phyloP scores from a whole-genome alignment of 1,140 invertebrate genomes.

The Aporrectodea caliginosa region DNA sequence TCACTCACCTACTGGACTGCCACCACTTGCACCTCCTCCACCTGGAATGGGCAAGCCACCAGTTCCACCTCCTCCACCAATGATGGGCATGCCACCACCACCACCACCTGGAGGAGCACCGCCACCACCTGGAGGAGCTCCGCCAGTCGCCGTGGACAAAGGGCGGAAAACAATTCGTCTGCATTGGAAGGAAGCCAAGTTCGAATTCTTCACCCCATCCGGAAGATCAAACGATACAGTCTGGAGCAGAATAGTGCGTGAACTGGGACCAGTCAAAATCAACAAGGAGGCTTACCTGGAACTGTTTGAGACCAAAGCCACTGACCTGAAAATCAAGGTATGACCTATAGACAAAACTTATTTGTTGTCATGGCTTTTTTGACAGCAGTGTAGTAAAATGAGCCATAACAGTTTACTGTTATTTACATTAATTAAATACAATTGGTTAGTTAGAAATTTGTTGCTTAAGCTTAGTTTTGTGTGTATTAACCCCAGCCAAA shows the following conservation, averaged over 20 bases:
- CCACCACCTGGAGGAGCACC: constrained; percentile 29
- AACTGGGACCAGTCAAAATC: constrained; percentile 62
- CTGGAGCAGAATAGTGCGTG: constrained; percentile 86
- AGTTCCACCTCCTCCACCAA: constrained; percentile 50
- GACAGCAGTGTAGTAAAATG: too few species aligned
- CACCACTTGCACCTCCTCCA: constrained; percentile 54
- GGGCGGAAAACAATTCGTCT: constrained; percentile 97
- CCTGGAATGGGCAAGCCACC: constrained; percentile 53
- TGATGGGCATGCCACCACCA: constrained; percentile 34
- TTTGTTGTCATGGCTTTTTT: too few species aligned
- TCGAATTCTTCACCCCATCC: constrained; percentile 61
- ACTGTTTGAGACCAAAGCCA: constrained; percentile 92
- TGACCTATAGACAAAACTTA: too few species aligned
- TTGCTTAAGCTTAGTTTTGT: too few species aligned
- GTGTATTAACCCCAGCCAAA: too few species aligned
- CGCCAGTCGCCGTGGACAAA: constrained; percentile 62
- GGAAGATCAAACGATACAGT: constrained; percentile 68
- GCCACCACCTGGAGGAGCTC: constrained; percentile 53
- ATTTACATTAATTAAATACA: too few species aligned
- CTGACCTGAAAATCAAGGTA: constrained; percentile 86
- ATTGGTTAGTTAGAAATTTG: too few species aligned
- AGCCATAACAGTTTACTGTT: too few species aligned
- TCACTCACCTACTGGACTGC: constrained; percentile 35
- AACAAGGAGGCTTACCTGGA: constrained; percentile 89
- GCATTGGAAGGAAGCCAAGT: constrained; percentile 84